Evolutionary conservation across 2,888 invertebrate species (phyloP), one percentile per base, ranked within the genome.

Genomic region (Rotaria sp.): DNA sequence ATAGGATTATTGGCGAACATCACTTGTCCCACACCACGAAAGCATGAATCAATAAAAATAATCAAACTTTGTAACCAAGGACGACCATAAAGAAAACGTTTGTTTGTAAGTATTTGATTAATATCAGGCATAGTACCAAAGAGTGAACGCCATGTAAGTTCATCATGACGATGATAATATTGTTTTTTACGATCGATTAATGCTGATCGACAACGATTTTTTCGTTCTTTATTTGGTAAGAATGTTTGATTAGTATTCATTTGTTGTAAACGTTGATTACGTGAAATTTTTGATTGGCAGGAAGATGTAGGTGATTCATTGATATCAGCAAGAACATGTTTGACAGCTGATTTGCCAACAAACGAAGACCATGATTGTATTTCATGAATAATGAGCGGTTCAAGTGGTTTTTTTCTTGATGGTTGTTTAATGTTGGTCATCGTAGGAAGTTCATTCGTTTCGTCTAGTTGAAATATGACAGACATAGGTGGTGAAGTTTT

Each of bases 1-100:
- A 80, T 3, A 24, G 80, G 45, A 80, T 80, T 80, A 80, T 80
- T 80, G 15, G 80, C 80, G 15, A 80, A 80, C 80, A 80, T 80
- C 3, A 80, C 41, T 80, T 80, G 80, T 18, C 80, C 80, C 10
- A 80, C 45, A 1, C 80, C 80, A 4, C 80, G 41, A 4, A 45
- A 45, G 35, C 41, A 26, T 45, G 80, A 80, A 80, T 80, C 80
- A 45, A 80, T 80, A 80, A 80, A 80, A 45, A 41, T 45, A n/a
- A 80, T 18, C 1, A 80, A n/a, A 13, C 0, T 10, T 80, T 80
- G 38, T 5, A 80, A n/a, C 18, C 18, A 80, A 0, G 41, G 45
- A 80, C 10, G 45, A 45, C 80, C 26, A 13, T 11, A 11, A 45
- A 80, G 45, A 45, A 80, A 45, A 7, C 18, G 41, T 45, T 45